These are phyloP conservation scores for Lates calcarifer DNA, from an alignment of 2,113 vertebrate species.

Conservation along the genomic window DNA sequence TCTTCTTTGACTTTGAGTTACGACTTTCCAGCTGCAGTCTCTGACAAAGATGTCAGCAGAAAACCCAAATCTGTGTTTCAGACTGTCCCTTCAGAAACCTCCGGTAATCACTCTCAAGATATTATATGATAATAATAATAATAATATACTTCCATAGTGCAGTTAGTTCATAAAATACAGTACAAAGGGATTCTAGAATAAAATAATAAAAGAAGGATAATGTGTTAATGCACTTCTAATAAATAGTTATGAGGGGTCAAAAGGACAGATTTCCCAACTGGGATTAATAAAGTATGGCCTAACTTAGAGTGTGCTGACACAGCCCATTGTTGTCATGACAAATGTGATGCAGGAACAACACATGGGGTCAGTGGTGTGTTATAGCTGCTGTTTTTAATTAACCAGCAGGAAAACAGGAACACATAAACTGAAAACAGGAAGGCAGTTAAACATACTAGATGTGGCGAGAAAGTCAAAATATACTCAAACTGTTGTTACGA, in stretches of 20 bases:
- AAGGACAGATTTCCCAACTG: conserved; percentile 30
- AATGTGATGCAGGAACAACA: not conserved
- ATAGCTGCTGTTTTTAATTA: not conserved
- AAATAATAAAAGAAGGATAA: not conserved
- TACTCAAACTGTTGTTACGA: not conserved
- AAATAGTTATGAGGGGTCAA: not conserved
- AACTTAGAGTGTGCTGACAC: not conserved
- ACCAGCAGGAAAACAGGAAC: too few species aligned
- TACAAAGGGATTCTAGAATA: too few species aligned
- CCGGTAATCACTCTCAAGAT: too few species aligned
- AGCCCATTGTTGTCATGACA: not conserved
- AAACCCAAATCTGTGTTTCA: too few species aligned
- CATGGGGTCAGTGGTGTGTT: not conserved
- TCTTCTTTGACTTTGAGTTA: too few species aligned
- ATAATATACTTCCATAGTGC: too few species aligned
- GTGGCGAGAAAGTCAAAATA: not conserved
- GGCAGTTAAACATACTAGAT: too few species aligned
- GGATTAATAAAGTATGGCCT: not conserved
- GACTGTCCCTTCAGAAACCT: too few species aligned
- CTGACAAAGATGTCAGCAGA: too few species aligned
- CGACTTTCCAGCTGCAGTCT: too few species aligned
- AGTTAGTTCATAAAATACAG: not conserved
- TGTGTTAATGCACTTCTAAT: not conserved
- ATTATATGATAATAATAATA: too few species aligned
- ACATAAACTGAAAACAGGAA: too few species aligned